Evolutionary conservation across 1,140 invertebrate species (phyloP), one percentile per base, ranked within the genome.

Genomic region (Euglossa dilemma): DNA sequence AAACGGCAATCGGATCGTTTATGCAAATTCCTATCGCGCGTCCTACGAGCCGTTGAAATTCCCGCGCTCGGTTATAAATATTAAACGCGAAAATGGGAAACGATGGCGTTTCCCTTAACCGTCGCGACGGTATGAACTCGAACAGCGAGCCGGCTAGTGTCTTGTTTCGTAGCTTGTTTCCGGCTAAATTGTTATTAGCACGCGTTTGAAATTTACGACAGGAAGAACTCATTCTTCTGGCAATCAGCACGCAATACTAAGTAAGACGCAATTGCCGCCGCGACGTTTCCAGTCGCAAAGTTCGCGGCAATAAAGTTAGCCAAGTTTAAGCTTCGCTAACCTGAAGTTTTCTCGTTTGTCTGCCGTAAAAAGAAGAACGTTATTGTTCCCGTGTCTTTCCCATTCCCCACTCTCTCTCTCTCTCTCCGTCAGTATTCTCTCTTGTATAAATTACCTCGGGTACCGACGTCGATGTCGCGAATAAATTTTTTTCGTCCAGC

Each of bases 341-440:
- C 23, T n/a, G n/a, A 78, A 78, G 50, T 78, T 78, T 78, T 69
- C 75, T 78, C 75, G 63, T 78, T 78, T 78, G 63, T 78, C 43
- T 56, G n/a, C 14, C 47, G 36, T 69, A 69, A 78, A 67, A 67
- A 45, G 50, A 52, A 57, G 56, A 45, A n/a, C 43, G 43, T 45
- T 74, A 74, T 74, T 74, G 43, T 61, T 70, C 8, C 18, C 18
- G 43, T 25, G 50, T 25, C 8, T 25, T n/a, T n/a, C 0, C n/a
- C 4, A 18, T 16, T 67, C 16, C 18, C 23, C 16, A 12, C 9
- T 36, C 28, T 9, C 20, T 25, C 12, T 12, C 9, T 36, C 20
- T 36, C 28, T 20, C 50, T 36, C 36, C 36, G 36, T 4, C n/a
- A n/a, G 9, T 45, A 14, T 43, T 11, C 18, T n/a, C n/a, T n/a